Base-by-base conservation (phyloP, 2,888 invertebrate genomes). In the Ceratothoa steindachneri region DNA sequence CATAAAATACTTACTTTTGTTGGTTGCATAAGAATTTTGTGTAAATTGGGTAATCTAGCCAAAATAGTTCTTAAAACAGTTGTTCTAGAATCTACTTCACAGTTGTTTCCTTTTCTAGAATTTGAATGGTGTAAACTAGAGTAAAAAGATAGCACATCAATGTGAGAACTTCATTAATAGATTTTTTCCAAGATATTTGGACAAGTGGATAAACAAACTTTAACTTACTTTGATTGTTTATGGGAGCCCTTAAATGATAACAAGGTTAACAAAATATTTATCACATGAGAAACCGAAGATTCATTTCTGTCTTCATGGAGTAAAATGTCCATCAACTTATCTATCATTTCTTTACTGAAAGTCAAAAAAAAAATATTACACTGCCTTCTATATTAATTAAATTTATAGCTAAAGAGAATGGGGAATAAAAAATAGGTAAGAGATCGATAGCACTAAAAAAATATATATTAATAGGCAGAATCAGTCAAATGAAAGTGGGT, bases 231-330 rank as follows among this genome's bases (percentile, higher is more conserved):
- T 60, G 60, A 60, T 60, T 60, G 60, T 7, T 60, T 60, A 60
- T 60, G 60, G 24, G 60, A 60, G 19, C 60, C 60, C 60, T 24
- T 60, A 60, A 24, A 60, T 24, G 73, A 55, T 12, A 73, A 71
- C 24, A 78, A 71, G 15, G 75, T 78, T 30, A 79, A 73, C 67
- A 79, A 70, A 51, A 79, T 71, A 67, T 79, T 79, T 64, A 75
- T 74, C 27, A 79, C 79, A 30, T 76, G 79, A 7, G 72, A 67
- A 9, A 76, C 67, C 28, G 79, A 76, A 12, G 79, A 76, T 66
- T 75, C 74, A n/a, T 70, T 79, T 41, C 79, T 68, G n/a, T 72
- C 73, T 65, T 76, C 74, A n/a, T 76, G 76, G 22, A 79, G 66
- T 28, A 79, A 60, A 2, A 74, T 67, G 51, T 73, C 72, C 71